Base-by-base conservation (phyloP, 1,140 invertebrate species). In the Oedothorax gibbosus region DNA sequence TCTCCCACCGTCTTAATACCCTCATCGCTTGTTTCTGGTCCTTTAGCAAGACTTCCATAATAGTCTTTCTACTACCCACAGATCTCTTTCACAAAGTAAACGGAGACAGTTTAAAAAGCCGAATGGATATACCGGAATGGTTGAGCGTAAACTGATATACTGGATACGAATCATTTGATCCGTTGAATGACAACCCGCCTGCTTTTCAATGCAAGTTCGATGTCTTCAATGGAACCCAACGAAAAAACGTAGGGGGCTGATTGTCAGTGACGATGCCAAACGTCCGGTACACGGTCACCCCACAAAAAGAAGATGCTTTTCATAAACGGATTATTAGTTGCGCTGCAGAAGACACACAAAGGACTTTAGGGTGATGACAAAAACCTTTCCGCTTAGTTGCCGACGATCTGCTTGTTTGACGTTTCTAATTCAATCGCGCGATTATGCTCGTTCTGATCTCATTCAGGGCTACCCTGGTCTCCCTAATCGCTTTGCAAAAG, bases 321-420 rank as follows among this genome's bases (percentile, higher is more conserved):
- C 11, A n/a, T 69, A 81, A 81, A 69, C 53, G 79, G 79, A 81
- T 81, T 81, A 81, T 49, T 35, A 35, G 35, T 35, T 35, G 35
- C 35, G 35, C 35, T 35, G 35, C 51, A 49, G 79, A 56, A 62
- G 65, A 81, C 15, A 71, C 79, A 81, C 66, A 71, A 81, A 71
- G 64, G 12, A 56, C 78, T 65, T 69, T 66, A 80, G 65, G 14
- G 21, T 11, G 66, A 71, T 71, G 79, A 81, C 68, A 81, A 81
- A 81, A 81, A 62, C 66, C 35, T 69, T 53, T 81, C 49, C 66
- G 79, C 64, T 65, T 72, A 66, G 51, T 50, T 71, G 78, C 51
- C 50, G 77, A 66, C 53, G 11, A 69, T 68, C 77, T 65, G 14
- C 68, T 81, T 81, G 79, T 81, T 71, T 81, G 79, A 81, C 54